Conservation (phyloP, 64 coral and sea anemone genomes). For the Dendronephthya gigantea region DNA sequence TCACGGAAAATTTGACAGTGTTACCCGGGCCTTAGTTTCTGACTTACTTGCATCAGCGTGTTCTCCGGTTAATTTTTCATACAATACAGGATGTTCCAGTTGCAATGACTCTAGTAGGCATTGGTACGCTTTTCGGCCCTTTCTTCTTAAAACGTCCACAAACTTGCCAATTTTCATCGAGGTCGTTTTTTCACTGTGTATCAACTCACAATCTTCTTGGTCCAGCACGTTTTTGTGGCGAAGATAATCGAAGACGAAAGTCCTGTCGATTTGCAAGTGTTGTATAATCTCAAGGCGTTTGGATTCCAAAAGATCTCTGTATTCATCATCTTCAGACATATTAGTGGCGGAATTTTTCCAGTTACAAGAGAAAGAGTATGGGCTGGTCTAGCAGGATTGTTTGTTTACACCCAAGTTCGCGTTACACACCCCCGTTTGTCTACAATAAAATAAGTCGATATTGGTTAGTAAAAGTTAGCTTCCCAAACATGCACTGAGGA, state of each 20-base stretch:
- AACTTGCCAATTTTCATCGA: slow-evolving; percentile 71
- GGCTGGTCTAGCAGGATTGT: no score
- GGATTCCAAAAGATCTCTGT: slow-evolving; percentile 47
- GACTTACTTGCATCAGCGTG: slow-evolving; percentile 73
- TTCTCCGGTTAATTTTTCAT: slow-evolving; percentile 73
- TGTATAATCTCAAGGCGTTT: slow-evolving; percentile 81
- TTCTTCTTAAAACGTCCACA: slow-evolving; percentile 69
- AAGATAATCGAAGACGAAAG: slow-evolving; percentile 88
- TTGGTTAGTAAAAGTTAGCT: no score
- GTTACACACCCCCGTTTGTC: no score
- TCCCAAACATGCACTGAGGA: no score
- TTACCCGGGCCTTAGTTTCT: no score
- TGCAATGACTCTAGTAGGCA: slow-evolving; percentile 81
- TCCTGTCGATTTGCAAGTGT: slow-evolving; percentile 63
- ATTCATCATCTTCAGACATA: slow-evolving; percentile 33
- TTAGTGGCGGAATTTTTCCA: no score
- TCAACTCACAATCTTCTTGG: slow-evolving; percentile 54
- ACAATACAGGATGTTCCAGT: slow-evolving; percentile 67
- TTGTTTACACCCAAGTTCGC: no score
- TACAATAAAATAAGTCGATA: no score
- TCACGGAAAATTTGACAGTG: no score
- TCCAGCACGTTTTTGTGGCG: slow-evolving; percentile 75
- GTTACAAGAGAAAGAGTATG: no score
- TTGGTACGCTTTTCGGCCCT: slow-evolving; percentile 54
- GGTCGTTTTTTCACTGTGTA: slow-evolving; percentile 57